Base-by-base conservation (phyloP, 2,888 invertebrate species). In the Aspidapion aeneum region DNA sequence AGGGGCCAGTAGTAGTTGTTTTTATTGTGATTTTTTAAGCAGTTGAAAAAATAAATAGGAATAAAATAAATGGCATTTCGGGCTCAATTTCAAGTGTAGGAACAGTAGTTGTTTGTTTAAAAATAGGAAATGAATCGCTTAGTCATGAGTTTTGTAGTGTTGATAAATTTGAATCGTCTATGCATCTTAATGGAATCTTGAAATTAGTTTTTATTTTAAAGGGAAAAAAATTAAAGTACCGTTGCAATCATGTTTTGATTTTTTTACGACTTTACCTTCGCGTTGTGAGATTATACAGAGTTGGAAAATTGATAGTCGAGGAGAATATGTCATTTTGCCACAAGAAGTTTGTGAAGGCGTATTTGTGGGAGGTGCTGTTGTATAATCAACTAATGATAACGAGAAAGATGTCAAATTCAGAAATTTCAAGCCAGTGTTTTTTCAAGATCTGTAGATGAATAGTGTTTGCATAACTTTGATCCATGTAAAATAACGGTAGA, bases 281-380 rank as follows among this genome's bases (percentile, higher is more conserved):
- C 49, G 66, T 18, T 66, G 66, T 56, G 65, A 66, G 62, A 52
- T 65, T 21, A 64, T 69, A 52, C 61, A 61, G 61, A 63, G 65
- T 60, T 64, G 58, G 51, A 18, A 55, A 21, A 55, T 58, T 20
- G 35, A 65, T 17, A 60, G 17, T 35, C 35, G 5, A 35, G 35
- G 35, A 35, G 1, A 58, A 55, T 17, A 48, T 57, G 18, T 20
- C 17, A 16, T 60, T 20, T 55, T 61, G 22, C 61, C 54, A 18
- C 18, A 65, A 16, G 58, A 67, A 55, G 20, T 68, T 55, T 55
- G 63, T n/a, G 62, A 68, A 55, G 68, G 66, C 49, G 57, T 68
- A 56, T 66, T 66, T 61, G 49, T 63, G 1, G 68, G 66, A 49
- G 60, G 63, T 18, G 56, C n/a, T 55, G 18, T 67, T 48, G 63